Conservation (phyloP, 2,888 invertebrate species). For the Amblyjoppa fuscipennis region DNA sequence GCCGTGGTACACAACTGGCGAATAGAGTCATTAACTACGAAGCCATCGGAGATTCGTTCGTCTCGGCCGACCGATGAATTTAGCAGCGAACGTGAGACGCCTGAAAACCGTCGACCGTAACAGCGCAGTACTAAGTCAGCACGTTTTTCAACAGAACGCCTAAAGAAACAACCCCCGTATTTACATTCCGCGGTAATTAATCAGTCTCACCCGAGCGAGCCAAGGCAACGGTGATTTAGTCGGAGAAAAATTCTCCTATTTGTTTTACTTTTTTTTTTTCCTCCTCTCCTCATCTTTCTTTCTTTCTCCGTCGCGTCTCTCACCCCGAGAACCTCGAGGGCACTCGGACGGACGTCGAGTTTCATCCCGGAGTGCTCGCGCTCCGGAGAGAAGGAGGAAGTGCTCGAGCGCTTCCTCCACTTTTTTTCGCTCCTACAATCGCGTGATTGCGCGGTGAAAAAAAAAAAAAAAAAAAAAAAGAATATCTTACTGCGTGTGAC, state of each 20-base stretch:
- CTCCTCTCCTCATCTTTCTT: slow-evolving; percentile 30
- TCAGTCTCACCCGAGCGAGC: slow-evolving; percentile 70
- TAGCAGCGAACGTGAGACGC: slow-evolving; percentile 65
- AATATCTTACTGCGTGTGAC: slow-evolving; percentile 57
- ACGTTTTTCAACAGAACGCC: slow-evolving; percentile 74
- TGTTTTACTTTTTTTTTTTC: slow-evolving; percentile 65
- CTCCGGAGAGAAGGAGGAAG: slow-evolving; percentile 51
- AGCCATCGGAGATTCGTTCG: slow-evolving; percentile 63
- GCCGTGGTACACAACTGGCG: slow-evolving; percentile 56
- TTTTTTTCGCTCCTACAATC: slow-evolving; percentile 51
- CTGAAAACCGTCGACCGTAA: slow-evolving; percentile 9
- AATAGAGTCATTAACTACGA: slow-evolving; percentile 72
- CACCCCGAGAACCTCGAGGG: slow-evolving; percentile 46
- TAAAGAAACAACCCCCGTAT: slow-evolving; percentile 76
- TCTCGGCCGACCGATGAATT: slow-evolving; percentile 71
- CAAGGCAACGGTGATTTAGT: slow-evolving; percentile 64
- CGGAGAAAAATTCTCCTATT: slow-evolving; percentile 70
- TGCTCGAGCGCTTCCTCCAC: slow-evolving; percentile 55
- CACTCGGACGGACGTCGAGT: slow-evolving; percentile 30
- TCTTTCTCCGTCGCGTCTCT: slow-evolving; percentile 36
- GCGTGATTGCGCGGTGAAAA: slow-evolving; percentile 54
- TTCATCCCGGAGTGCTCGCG: slow-evolving; percentile 25
- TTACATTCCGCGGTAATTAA: slow-evolving; percentile 77
- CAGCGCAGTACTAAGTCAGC: slow-evolving; percentile 49
- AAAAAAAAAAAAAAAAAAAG: slow-evolving; percentile 38